These are phyloP conservation scores for Thereva unica DNA, from an alignment of 2,888 invertebrate genomes.

Conservation along the genomic window DNA sequence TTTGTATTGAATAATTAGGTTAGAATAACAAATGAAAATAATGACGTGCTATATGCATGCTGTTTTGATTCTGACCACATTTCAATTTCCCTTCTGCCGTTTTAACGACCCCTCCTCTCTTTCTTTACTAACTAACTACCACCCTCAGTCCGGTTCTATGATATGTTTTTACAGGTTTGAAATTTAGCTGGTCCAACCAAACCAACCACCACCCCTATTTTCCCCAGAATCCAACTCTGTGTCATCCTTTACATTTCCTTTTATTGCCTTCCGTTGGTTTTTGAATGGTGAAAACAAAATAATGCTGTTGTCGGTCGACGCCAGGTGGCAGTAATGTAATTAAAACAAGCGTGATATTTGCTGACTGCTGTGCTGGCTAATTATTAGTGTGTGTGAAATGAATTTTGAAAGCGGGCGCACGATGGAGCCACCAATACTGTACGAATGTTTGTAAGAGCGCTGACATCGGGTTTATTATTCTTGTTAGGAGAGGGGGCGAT, in stretches of 20 bases:
- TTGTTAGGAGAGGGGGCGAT: too few species aligned
- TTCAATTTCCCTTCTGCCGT: not conserved
- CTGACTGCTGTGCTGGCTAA: constrained; percentile 20
- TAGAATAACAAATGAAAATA: constrained; percentile 42
- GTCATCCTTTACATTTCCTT: too few species aligned
- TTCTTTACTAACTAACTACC: not conserved
- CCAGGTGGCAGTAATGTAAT: constrained; percentile 32
- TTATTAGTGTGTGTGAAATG: constrained; percentile 23
- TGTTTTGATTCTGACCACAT: constrained; percentile 15
- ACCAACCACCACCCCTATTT: too few species aligned
- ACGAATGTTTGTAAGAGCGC: too few species aligned
- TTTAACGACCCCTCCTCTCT: not conserved
- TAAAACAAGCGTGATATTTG: constrained; percentile 31
- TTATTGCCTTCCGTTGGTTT: too few species aligned
- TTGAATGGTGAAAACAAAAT: too few species aligned
- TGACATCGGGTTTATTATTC: too few species aligned
- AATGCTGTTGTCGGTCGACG: not conserved
- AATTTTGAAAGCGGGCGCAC: constrained; percentile 12
- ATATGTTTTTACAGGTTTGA: too few species aligned
- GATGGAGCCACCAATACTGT: too few species aligned
- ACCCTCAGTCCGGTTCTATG: not conserved
- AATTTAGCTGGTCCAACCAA: too few species aligned
- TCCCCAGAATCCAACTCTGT: too few species aligned
- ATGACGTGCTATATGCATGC: constrained; percentile 34
- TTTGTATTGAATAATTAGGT: constrained; percentile 42